Percentiles rank a stretch among this genome's conserved stretches.
These are phyloP conservation scores for Crypturellus tataupa DNA, from an alignment of 2,797 vertebrate genomes.

Conservation along the genomic window DNA sequence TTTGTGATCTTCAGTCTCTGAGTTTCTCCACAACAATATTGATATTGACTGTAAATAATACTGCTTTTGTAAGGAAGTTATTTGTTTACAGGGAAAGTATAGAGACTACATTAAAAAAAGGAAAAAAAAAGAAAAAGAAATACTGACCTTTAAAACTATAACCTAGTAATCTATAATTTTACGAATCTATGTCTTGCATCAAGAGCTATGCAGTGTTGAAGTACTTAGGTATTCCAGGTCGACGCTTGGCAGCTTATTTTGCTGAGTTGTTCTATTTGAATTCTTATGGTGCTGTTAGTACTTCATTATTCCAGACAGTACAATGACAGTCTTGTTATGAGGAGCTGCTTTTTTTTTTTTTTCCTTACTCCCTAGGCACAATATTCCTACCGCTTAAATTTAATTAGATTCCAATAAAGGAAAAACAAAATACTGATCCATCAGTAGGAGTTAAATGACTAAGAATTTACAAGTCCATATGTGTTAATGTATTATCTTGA, in stretches of 20 bases:
- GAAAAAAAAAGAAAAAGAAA: not conserved
- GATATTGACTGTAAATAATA: not conserved
- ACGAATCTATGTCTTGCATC: fast-evolving
- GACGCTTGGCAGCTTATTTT: not conserved
- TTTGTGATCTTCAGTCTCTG: not conserved
- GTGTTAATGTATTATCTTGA: not conserved
- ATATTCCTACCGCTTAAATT: not conserved
- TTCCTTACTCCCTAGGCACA: not conserved
- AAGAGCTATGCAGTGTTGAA: not conserved
- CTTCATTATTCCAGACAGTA: not conserved
- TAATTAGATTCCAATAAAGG: not conserved
- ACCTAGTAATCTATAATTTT: not conserved
- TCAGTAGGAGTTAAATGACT: not conserved
- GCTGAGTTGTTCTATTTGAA: not conserved
- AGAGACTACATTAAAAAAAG: not conserved
- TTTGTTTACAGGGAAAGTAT: not conserved
- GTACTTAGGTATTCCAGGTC: not conserved
- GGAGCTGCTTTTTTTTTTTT: not conserved
- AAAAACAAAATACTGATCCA: not conserved
- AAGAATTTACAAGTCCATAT: not conserved
- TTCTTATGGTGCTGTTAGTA: not conserved
- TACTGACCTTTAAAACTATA: not conserved
- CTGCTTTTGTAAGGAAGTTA: not conserved
- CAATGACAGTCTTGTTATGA: fast-evolving
- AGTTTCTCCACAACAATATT: not conserved